These are phyloP conservation scores for Lobophora halterata DNA, from an alignment of 2,888 invertebrate species.

Conservation along the genomic window DNA sequence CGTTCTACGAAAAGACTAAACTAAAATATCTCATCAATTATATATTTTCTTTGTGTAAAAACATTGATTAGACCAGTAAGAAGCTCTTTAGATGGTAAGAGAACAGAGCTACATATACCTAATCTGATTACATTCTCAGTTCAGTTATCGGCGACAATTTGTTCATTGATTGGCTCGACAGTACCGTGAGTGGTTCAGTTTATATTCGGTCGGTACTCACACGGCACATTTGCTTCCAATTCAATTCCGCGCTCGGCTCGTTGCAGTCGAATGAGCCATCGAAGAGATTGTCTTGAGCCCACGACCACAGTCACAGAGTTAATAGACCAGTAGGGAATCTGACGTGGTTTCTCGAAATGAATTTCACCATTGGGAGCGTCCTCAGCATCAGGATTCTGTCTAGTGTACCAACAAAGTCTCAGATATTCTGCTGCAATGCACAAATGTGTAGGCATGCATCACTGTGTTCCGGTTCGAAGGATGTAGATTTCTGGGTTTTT, in stretches of 20 bases:
- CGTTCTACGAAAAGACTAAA: no score
- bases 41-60: no score
- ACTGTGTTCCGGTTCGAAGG: no score
- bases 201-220: constrained; percentile 67
- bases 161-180: constrained; percentile 49
- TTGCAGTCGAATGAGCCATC: constrained; percentile 76
- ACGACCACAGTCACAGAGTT: constrained; percentile 11
- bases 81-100: background rate
- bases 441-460: no score
- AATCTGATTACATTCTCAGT: constrained; percentile 36
- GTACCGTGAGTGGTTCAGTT: constrained; percentile 62
- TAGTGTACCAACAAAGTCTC: no score
- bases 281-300: constrained; percentile 59
- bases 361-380: no score
- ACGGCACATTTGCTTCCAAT: constrained; percentile 77
- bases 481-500: no score
- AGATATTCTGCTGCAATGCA: no score
- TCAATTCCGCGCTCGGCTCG: constrained; percentile 74
- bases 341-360: no score
- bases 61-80: no score
- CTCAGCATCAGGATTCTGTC: no score
- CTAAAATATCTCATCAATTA: no score
- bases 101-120: constrained; percentile 27
- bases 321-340: constrained; percentile 6
- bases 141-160: constrained; percentile 49